These are phyloP conservation scores for Lepidothrix coronata DNA, from an alignment of 2,113 vertebrate species.

Conservation along the genomic window DNA sequence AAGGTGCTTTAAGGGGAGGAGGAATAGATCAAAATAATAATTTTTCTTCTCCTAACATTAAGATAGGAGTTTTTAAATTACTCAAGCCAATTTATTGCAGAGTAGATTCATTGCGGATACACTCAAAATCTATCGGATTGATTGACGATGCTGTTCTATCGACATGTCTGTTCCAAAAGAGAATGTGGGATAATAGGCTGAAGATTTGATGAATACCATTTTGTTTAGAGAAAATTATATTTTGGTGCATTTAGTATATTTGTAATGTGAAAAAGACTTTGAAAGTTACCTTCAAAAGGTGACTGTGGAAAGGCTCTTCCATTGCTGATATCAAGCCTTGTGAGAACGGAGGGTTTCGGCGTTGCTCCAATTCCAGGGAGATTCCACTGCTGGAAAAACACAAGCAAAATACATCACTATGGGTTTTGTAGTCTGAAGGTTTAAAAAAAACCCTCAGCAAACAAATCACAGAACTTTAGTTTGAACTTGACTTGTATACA, in stretches of 20 bases:
- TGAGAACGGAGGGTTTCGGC: neutral
- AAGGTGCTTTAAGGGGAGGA: constrained; percentile 15
- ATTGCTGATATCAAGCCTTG: neutral
- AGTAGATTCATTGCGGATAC: neutral
- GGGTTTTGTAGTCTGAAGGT: neutral
- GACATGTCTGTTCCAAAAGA: constrained; percentile 18
- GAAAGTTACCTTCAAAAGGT: constrained; percentile 41
- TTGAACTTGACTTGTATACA: neutral
- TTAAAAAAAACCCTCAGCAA: neutral
- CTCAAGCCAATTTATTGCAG: constrained; percentile 7
- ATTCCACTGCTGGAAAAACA: neutral
- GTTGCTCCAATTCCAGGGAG: neutral
- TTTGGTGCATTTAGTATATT: neutral
- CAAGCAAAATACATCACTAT: neutral
- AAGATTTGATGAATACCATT: constrained; percentile 20
- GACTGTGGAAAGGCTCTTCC: neutral
- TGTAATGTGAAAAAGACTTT: neutral
- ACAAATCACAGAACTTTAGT: neutral
- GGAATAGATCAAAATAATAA: constrained; percentile 40
- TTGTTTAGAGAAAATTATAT: constrained; percentile 21
- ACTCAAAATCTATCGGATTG: constrained; percentile 43
- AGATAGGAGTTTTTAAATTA: constrained; percentile 42
- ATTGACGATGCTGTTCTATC: constrained; percentile 26
- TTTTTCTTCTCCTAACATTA: constrained; percentile 46
- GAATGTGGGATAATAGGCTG: constrained; percentile 9